phyloP scores from a whole-genome alignment of 1,140 invertebrate species.

The Delia radicum region DNA sequence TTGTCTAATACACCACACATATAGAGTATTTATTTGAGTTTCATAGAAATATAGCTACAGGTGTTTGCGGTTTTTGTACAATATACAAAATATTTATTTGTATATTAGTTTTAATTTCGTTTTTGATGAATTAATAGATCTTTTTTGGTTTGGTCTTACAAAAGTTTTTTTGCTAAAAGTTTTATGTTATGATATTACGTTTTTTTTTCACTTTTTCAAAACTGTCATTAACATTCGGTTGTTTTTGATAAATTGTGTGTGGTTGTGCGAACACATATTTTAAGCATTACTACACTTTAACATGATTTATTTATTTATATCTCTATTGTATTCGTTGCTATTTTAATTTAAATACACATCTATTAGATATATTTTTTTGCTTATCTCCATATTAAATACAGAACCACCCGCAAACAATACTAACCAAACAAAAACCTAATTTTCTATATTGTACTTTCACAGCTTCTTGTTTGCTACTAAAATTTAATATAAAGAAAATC shows the following conservation, averaged over 20 bases:
- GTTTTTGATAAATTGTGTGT: not conserved
- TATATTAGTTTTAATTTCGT: not conserved
- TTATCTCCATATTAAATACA: not conserved
- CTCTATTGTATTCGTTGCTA: not conserved
- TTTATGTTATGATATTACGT: not conserved
- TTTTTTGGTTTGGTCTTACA: not conserved
- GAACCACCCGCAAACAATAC: not conserved
- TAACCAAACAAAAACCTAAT: not conserved
- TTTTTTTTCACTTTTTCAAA: not conserved
- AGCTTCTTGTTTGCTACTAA: not conserved
- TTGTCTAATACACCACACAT: not conserved
- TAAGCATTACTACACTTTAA: not conserved
- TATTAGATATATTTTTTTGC: not conserved
- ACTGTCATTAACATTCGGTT: not conserved
- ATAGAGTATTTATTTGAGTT: not conserved
- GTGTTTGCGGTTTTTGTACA: not conserved
- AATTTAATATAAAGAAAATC: not conserved
- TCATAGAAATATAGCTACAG: not conserved
- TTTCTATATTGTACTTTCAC: not conserved
- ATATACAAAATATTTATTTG: too few species aligned
- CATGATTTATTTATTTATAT: not conserved
- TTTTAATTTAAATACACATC: not conserved
- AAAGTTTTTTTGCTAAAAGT: not conserved
- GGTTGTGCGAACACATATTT: not conserved
- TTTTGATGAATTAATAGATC: not conserved